phyloP scores from a whole-genome alignment of 2,797 vertebrate species.

The Urocyon cinereoargenteus region DNA sequence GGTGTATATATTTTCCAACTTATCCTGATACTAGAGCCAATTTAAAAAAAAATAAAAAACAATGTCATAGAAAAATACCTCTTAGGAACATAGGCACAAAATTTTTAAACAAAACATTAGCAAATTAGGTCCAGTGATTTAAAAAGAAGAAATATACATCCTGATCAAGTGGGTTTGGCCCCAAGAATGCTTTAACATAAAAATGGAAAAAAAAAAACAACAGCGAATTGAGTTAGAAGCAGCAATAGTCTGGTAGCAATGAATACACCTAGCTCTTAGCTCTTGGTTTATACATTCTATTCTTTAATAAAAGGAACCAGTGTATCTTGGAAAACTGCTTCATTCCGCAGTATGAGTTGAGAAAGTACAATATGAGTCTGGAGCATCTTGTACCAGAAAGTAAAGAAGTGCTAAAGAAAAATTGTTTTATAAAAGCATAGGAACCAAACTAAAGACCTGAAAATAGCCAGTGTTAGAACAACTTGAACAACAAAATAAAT shows the following conservation, averaged over 20 bases:
- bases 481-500: not conserved
- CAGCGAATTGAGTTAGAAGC: not conserved
- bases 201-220: not conserved
- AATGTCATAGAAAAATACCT: not conserved
- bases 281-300: not conserved
- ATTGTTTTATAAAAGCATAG: not conserved
- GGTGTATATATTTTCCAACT: not conserved
- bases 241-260: not conserved
- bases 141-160: not conserved
- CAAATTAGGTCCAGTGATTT: not conserved
- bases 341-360: not conserved
- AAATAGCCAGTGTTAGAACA: not conserved
- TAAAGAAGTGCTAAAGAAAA: not conserved
- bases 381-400: not conserved
- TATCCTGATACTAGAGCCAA: not conserved
- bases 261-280: not conserved
- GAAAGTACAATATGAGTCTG: not conserved
- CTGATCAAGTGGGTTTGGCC: not conserved
- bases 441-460: not conserved
- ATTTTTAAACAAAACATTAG: conserved; percentile 26
- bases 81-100: not conserved
- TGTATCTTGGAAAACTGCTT: not conserved
- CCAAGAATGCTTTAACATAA: not conserved
- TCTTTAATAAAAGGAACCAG: not conserved
- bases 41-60: not conserved